Evolutionary conservation across 2,113 vertebrate species (phyloP).

Genomic region (Raja brachyura): DNA sequence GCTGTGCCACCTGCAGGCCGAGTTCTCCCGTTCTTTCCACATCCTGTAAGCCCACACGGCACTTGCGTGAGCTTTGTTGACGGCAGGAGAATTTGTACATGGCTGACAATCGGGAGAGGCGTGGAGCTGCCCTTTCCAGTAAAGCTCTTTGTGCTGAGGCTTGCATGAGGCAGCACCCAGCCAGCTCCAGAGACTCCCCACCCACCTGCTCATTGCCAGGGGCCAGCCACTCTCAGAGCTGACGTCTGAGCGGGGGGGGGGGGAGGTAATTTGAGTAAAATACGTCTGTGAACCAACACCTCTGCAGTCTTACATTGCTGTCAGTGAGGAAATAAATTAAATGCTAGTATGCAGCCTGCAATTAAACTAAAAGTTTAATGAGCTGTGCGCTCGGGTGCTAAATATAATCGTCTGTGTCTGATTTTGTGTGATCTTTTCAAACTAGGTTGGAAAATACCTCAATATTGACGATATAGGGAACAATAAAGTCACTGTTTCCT

Average conservation of each 20-base stretch:
- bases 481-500: not conserved
- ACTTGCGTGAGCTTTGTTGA: not conserved
- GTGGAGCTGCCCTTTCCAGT: not conserved
- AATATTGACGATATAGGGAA: not conserved
- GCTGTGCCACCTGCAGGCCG: too few relatives aligned
- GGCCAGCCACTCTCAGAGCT: too few relatives aligned
- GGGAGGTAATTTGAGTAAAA: not conserved
- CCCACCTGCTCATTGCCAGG: not conserved
- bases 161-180: not conserved
- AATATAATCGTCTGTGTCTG: not conserved
- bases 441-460: not conserved
- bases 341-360: not conserved
- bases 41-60: not conserved
- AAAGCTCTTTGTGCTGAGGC: not conserved
- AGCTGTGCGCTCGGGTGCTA: not conserved
- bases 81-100: not conserved
- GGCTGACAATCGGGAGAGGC: not conserved
- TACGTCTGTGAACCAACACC: not conserved
- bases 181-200: not conserved
- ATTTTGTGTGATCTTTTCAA: not conserved
- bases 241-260: not conserved
- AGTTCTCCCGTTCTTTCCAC: not conserved
- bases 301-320: not conserved
- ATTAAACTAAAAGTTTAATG: not conserved
- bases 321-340: not conserved